A percentile compares a stretch with the other conserved stretches of the same genome.
Evolutionary conservation across 92 coral and sea anemone species (phyloP).

Genomic region (Porites divaricata): DNA sequence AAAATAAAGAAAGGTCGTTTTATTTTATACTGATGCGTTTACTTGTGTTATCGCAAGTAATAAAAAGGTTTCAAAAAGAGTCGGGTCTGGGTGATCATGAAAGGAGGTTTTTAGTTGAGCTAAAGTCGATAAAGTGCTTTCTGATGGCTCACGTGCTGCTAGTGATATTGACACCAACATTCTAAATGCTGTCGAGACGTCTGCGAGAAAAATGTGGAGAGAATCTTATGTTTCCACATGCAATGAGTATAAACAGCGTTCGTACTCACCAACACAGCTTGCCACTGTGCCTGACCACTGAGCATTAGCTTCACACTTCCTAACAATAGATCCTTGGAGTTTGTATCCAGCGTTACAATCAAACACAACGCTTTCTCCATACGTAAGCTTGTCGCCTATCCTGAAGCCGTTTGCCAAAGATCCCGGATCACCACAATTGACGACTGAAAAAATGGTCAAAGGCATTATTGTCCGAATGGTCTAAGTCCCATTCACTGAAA

Average conservation of each 20-base stretch:
- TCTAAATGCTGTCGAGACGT: no score
- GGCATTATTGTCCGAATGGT: background rate
- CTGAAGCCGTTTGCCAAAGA: slow-evolving; percentile 77
- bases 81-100: background rate
- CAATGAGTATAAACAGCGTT: background rate
- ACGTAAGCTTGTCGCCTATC: slow-evolving; percentile 80
- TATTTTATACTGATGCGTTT: background rate
- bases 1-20: background rate
- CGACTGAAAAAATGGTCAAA: slow-evolving; percentile 50
- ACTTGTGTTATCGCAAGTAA: background rate
- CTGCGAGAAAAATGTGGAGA: background rate
- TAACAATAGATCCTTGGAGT: slow-evolving; percentile 80
- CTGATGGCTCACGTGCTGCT: no score
- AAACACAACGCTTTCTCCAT: slow-evolving; percentile 68
- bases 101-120: no score
- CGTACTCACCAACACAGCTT: slow-evolving; percentile 78
- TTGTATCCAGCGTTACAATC: slow-evolving; percentile 96
- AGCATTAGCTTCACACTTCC: slow-evolving; percentile 85
- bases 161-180: no score
- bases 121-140: no score
- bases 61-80: background rate
- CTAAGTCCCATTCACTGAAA: no score
- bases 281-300: slow-evolving; percentile 89
- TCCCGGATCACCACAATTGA: slow-evolving; percentile 87
- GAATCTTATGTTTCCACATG: no score